Percentiles rank a stretch among this genome's conserved stretches.
These are phyloP conservation scores for Callaeas wilsoni DNA, from an alignment of 2,113 vertebrate genomes.

Conservation along the genomic window DNA sequence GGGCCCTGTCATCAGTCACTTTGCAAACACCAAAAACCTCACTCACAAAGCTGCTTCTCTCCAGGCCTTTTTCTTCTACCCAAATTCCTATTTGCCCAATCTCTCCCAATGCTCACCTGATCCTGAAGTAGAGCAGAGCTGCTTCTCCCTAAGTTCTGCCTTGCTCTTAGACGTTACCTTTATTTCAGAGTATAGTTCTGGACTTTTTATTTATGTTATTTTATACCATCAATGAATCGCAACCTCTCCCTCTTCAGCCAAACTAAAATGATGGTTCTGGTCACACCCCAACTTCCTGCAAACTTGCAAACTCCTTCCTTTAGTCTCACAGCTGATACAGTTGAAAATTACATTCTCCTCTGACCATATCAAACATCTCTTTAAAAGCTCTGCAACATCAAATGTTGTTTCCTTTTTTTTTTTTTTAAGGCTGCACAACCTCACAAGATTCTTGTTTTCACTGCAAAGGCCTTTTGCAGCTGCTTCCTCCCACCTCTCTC, in stretches of 20 bases:
- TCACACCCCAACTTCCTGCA: not conserved
- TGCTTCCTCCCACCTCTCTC: not conserved
- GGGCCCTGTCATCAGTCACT: rapidly evolving
- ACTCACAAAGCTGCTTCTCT: not conserved
- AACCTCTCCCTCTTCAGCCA: not conserved
- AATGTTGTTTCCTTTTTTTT: not conserved
- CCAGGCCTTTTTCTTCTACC: not conserved
- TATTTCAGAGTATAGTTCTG: not conserved
- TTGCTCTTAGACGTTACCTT: not conserved
- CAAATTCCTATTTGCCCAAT: not conserved
- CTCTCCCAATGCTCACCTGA: not conserved
- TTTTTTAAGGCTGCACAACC: not conserved
- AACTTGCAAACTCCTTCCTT: not conserved
- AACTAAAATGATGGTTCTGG: not conserved
- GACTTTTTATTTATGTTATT: not conserved
- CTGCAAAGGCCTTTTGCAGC: not conserved
- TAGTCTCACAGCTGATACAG: not conserved
- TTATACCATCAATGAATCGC: not conserved
- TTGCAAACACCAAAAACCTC: not conserved
- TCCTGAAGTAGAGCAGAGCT: not conserved
- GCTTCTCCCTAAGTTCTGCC: not conserved
- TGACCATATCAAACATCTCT: not conserved
- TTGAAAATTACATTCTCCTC: not conserved
- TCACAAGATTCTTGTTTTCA: not conserved
- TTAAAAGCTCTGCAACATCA: not conserved